These are phyloP conservation scores for Syngnathoides biaculeatus DNA, from an alignment of 2,113 vertebrate species.

Conservation along the genomic window DNA sequence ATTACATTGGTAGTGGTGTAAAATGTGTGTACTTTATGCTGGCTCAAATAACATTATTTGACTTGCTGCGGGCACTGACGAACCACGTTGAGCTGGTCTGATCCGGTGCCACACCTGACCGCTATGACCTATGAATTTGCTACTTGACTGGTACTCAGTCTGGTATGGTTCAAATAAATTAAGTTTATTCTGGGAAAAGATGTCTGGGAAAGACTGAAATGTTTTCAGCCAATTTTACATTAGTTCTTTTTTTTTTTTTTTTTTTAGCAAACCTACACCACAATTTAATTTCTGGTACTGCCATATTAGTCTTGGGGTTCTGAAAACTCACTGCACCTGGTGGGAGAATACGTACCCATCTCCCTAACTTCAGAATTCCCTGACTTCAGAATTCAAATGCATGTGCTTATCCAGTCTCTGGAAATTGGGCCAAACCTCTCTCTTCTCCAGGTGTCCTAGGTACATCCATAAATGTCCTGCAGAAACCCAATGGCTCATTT, in stretches of 20 bases:
- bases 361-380: slow-evolving; percentile 13
- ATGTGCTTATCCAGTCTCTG: slow-evolving; percentile 11
- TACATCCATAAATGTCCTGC: neutral
- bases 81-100: too few species aligned
- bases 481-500: slow-evolving; percentile 38
- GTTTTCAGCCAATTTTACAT: too few species aligned
- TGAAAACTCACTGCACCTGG: slow-evolving; percentile 28
- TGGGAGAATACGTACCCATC: slow-evolving; percentile 20
- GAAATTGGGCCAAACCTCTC: neutral
- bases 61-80: too few species aligned
- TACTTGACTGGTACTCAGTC: too few species aligned
- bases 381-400: slow-evolving; percentile 12
- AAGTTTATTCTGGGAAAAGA: too few species aligned
- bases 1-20: too few species aligned
- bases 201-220: too few species aligned
- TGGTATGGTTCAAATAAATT: too few species aligned
- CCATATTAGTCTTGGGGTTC: slow-evolving; percentile 47
- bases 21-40: too few species aligned
- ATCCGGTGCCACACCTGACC: too few species aligned
- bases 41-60: too few species aligned
- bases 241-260: neutral
- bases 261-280: slow-evolving; percentile 9
- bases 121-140: too few species aligned
- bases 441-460: neutral
- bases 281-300: slow-evolving; percentile 41